Conservation (phyloP, 2,113 vertebrate species). For the Carettochelys insculpta region DNA sequence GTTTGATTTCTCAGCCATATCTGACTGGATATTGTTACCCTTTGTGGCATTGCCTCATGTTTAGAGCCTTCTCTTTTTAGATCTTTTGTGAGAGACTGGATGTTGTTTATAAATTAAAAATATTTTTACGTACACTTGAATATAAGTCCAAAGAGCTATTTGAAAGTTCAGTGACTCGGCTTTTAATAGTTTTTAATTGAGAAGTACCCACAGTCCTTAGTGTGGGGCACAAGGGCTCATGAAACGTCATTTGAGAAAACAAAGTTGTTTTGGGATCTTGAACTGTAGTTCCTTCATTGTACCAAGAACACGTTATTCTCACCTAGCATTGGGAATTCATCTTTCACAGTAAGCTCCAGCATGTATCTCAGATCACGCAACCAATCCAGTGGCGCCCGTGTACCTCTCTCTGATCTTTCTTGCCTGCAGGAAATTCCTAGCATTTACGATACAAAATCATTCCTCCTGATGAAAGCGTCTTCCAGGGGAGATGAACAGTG, state of each 20-base stretch:
- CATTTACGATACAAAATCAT: conserved; percentile 6
- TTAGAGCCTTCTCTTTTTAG: conserved; percentile 68
- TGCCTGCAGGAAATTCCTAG: conserved; percentile 42
- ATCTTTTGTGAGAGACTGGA: conserved; percentile 67
- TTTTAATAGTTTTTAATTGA: conserved; percentile 48
- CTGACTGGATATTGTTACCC: conserved; percentile 69
- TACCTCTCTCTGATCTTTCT: conserved; percentile 23
- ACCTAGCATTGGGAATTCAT: neutral
- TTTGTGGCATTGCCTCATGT: conserved; percentile 66
- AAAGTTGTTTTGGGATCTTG: neutral
- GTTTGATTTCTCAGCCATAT: conserved; percentile 50
- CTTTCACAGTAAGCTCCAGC: conserved; percentile 17
- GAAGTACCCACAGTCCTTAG: conserved; percentile 30
- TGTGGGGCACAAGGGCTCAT: neutral
- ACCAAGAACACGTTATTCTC: neutral
- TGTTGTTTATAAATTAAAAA: conserved; percentile 69
- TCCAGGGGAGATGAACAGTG: neutral
- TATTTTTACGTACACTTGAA: conserved; percentile 72
- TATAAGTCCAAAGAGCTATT: conserved; percentile 69
- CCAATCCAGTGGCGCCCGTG: conserved; percentile 10
- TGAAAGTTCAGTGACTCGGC: conserved; percentile 68
- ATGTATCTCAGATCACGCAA: conserved; percentile 12
- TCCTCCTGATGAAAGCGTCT: neutral
- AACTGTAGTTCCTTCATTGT: neutral
- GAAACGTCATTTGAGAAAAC: neutral